Conservation (phyloP, 1,140 invertebrate species). For the Rhizoglyphus robini region DNA sequence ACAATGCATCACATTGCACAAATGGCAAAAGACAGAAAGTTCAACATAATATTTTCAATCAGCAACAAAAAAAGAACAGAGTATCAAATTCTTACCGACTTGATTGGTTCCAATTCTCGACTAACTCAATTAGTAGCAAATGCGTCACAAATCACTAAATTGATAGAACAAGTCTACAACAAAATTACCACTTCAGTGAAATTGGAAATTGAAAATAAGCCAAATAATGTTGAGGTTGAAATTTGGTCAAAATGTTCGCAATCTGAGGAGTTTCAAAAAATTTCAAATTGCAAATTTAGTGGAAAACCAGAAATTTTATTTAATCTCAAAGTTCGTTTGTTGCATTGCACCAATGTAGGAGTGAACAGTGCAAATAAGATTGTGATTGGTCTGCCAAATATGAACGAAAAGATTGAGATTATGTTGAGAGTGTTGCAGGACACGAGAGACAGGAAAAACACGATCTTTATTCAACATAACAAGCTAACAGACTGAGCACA, state of each 20-base stretch:
- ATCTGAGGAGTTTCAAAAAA: no score
- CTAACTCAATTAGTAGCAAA: neutral
- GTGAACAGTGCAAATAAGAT: slow-evolving; percentile 40
- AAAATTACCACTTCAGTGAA: slow-evolving; percentile 10
- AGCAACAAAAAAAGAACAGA: slow-evolving; percentile 59
- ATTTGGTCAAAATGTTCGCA: slow-evolving; percentile 6
- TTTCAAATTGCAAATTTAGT: neutral
- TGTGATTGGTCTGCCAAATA: slow-evolving; percentile 74
- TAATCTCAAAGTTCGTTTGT: slow-evolving; percentile 10
- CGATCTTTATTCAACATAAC: no score
- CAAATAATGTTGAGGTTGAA: slow-evolving; percentile 14
- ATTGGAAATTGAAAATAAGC: neutral
- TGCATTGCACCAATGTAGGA: neutral
- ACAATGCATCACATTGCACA: slow-evolving; percentile 63
- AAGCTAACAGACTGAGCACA: no score
- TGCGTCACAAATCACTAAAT: slow-evolving; percentile 8
- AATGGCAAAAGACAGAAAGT: slow-evolving; percentile 82
- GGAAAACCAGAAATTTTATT: slow-evolving; percentile 10
- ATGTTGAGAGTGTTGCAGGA: no score
- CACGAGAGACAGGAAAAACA: no score
- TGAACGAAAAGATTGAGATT: slow-evolving; percentile 66
- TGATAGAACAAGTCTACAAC: slow-evolving; percentile 20
- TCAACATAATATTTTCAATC: slow-evolving; percentile 97
- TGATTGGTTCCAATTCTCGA: slow-evolving; percentile 19
- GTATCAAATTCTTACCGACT: slow-evolving; percentile 46